phyloP scores from a whole-genome alignment of 1,140 invertebrate species.

The Caenorhabditis briggsae region DNA sequence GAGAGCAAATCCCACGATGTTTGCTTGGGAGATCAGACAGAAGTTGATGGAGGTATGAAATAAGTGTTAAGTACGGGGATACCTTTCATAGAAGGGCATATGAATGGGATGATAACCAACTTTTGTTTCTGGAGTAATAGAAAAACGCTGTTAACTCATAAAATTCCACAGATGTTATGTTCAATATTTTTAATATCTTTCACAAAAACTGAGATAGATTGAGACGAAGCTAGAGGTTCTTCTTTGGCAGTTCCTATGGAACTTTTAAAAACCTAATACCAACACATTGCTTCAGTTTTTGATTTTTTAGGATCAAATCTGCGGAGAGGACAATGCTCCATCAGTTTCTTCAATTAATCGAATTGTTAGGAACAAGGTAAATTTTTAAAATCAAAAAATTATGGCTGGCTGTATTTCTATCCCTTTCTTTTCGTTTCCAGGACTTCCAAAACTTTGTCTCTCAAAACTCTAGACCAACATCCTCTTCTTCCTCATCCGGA shows the following conservation, averaged over 20 bases:
- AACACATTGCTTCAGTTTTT: too few relatives aligned
- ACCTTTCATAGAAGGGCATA: too few relatives aligned
- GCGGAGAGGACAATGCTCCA: constrained; percentile 97
- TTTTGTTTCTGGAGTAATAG: too few relatives aligned
- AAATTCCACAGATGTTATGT: background rate
- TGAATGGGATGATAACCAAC: too few relatives aligned
- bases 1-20: constrained; percentile 98
- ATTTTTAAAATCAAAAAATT: background rate
- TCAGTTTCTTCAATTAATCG: constrained; percentile 99
- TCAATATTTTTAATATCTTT: too few relatives aligned
- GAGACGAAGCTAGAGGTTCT: too few relatives aligned
- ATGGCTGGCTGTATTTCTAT: background rate
- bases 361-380: constrained; percentile 73
- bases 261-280: too few relatives aligned
- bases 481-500: background rate
- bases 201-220: too few relatives aligned
- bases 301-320: constrained; percentile 94
- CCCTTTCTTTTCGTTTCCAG: background rate
- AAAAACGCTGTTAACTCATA: background rate
- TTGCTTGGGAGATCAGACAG: constrained; percentile 99
- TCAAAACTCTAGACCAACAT: background rate
- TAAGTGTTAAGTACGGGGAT: too few relatives aligned
- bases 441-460: constrained; percentile 38
- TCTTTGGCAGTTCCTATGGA: too few relatives aligned
- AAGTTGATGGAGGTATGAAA: constrained; percentile 83